Evolutionary conservation across 2,888 invertebrate genomes (phyloP), one percentile per base, ranked within the genome.

Genomic region (Anarsia innoxiella): DNA sequence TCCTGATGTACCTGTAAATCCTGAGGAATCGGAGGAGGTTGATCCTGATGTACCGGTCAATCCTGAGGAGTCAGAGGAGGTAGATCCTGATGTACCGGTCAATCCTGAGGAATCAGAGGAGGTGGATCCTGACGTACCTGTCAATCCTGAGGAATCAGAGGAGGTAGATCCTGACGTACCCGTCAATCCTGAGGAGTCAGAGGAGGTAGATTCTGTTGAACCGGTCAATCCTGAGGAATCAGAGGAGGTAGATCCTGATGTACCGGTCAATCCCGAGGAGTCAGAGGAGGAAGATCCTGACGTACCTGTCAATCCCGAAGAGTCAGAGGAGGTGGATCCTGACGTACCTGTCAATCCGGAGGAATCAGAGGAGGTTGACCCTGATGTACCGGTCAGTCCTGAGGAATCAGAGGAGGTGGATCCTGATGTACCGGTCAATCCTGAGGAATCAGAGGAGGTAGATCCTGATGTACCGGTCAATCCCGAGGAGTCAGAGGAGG

Each of bases 381-480:
- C 32, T 9, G 14, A 31, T 2, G 14, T n/a, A 12, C 34, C 36
- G 2, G 32, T 32, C 19, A 4, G n/a, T n/a, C 70, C 74, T 39
- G 23, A 42, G 11, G 43, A 69, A 10, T 75, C 70, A 23, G 48
- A 44, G 36, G 50, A 56, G 32, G 33, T 37, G 25, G 37, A 19
- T 19, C 19, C 19, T 19, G 19, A 19, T 8, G 8, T 16, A 16
- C 31, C 14, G 5, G 34, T 6, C 13, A 9, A 12, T 12, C 2
- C 28, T 14, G 33, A 32, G 16, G 19, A 16, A 19, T 5, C 6
- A 5, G 12, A n/a, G 4, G 19, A 5, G 19, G 36, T 37, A 1
- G 39, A 37, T 16, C 34, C 44, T 4, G 37, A 44, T n/a, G n/a
- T n/a, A n/a, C n/a, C n/a, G n/a, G n/a, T n/a, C n/a, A n/a, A n/a